Evolutionary conservation across 2,888 invertebrate species (phyloP), one percentile per base, ranked within the genome.

Genomic region (Drosophila neotestacea): DNA sequence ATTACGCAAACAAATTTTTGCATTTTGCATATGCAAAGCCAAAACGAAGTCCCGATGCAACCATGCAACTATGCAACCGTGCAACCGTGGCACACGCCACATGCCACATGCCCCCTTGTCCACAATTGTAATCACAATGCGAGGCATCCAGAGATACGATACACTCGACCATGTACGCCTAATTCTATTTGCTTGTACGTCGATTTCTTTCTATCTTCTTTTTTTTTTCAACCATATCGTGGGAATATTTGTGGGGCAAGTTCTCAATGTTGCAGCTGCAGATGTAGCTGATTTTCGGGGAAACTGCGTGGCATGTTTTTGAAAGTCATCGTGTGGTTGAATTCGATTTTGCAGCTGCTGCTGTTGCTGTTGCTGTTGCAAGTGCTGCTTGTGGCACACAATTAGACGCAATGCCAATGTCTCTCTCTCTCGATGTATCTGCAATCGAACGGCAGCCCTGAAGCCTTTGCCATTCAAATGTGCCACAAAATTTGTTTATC

Each of bases 1-100:
- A 87, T 82, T 84, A 70, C 63, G 69, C 70, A 87, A 70, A 81
- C 72, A 66, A 70, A 78, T 75, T 81, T 78, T 58, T 61, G 58
- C 62, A 54, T 65, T 74, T 62, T 64, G 68, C 58, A 67, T 61
- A 54, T 54, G 67, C 61, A 60, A 59, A 16, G 48, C 22, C 32
- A 32, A 48, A 16, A 41, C 55, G n/a, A 22, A 34, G 38, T 38
- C 51, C 34, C 42, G 13, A 32, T 28, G 50, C 41, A 41, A 51
- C 59, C 16, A 10, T 58, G 47, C 55, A 22, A 22, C 22, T 22
- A 22, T 22, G 22, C 22, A 22, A 22, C 22, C 22, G 30, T 30
- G 41, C 42, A 42, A 44, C 60, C 16, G 10, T 54, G 47, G 51
- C 50, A 32, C 54, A 13, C 27, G 11, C 30, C 30, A 9, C 30